Evolutionary conservation across 2,888 invertebrate genomes (phyloP), one percentile per base, ranked within the genome.

Genomic region (Orthonychiurus folsomi): DNA sequence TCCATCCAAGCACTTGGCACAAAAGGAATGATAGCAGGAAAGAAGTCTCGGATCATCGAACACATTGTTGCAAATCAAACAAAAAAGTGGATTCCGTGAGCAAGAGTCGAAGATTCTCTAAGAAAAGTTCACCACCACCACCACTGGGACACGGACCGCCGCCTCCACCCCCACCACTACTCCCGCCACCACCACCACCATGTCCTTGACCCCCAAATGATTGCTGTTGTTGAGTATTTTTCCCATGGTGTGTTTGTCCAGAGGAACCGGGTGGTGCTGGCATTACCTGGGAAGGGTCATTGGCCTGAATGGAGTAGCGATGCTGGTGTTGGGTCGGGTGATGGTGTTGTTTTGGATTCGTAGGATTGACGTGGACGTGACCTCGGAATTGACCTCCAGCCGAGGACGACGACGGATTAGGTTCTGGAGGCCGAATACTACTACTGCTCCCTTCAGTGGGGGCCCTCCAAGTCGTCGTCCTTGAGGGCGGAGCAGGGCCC

Each of bases 11-110:
- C 86, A 86, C 64, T 82, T 78, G 27, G 83, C 80, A 77, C 86
- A 86, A 76, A 86, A 86, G 55, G 85, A 85, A 75, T 86, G 86
- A 75, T 83, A 86, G 75, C 86, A 86, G 66, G 80, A 80, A 55
- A 86, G 78, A 59, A 86, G 81, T 72, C 85, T 84, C 1, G 86
- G 86, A 71, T 86, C 85, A 61, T 80, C 81, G 75, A 82, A 85
- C 73, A 85, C 85, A 74, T 85, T 84, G 73, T 84, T 83, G 75
- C 86, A 86, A 70, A 85, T 78, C 64, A 82, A 82, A 75, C 86
- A 86, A 58, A 84, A 78, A 47, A 86, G 77, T 1, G 86, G 86
- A 75, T 85, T 85, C 72, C 79, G 68, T 37, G 74, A 73, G 52
- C 73, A 73, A 47, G 73, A 68, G 50, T 73, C 73, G 60, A n/a